Evolutionary conservation across 2,888 invertebrate species (phyloP), one percentile per base, ranked within the genome.

Genomic region (Plemyria rubiginata): DNA sequence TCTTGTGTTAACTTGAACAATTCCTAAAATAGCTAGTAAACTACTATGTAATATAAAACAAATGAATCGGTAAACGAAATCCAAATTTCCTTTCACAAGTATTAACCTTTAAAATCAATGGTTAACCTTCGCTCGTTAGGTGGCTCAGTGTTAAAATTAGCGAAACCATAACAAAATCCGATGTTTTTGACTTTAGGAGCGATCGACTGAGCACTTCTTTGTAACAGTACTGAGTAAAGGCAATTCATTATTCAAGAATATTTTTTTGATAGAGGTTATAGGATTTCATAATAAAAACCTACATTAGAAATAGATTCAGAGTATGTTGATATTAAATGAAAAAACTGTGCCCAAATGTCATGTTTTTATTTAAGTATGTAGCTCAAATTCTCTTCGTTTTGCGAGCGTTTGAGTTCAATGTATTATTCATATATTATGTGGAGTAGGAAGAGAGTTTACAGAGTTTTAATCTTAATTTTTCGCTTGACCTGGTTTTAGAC

Each of bases 111-210:
- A 62, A 62, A 66, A 54, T 60, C 46, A 54, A 62, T 60, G 45
- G 54, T 52, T 65, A 66, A 66, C 70, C 72, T 70, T 67, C 67
- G 56, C 54, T 60, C 54, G 62, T 62, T 66, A 57, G 57, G 62
- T 66, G 43, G 65, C 54, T 69, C 63, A 59, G 60, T 59, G 70
- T 68, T 73, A 71, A 70, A 73, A 74, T 74, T 73, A 72, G 71
- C 70, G 55, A 62, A 67, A 69, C 66, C 67, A 68, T 71, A 68
- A 72, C 73, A 71, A 71, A 70, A 70, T 70, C 63, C 57, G 52
- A 59, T 66, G 62, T 67, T 67, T 62, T 62, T 65, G 60, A 54
- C 36, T 56, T 45, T 59, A 53, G 60, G 53, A 62, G 64, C 62
- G 28, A 55, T 16, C 48, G 28, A 53, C 45, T 54, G 55, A 60